Evolutionary conservation across 1,140 invertebrate genomes (phyloP), one percentile per base, ranked within the genome.

Genomic region (Trichoplusia ni): DNA sequence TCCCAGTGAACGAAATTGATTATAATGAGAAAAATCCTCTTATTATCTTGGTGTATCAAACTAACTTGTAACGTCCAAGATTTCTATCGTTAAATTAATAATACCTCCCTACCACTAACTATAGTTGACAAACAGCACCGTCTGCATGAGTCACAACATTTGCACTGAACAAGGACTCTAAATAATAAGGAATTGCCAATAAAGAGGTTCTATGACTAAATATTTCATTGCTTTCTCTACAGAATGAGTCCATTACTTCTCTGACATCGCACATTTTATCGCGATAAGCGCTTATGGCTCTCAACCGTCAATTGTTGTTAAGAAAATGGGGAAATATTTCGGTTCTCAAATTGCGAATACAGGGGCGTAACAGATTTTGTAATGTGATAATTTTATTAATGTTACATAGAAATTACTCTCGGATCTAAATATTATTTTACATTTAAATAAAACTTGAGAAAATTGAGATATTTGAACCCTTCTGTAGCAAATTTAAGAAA

Each of bases 241-340:
- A 38, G 9, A 38, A 58, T 8, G 38, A 42, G 13, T 29, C 56
- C 56, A 66, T 66, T 66, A 66, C 23, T 61, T 44, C 33, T 61
- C 35, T 61, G 64, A 66, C 47, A 9, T 44, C 16, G 64, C 64
- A 54, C 64, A 42, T 66, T 60, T 49, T 21, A 54, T 54, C 61
- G 25, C 31, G 62, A 64, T 64, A 56, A 56, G 40, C 29, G 42
- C 40, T 37, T 58, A 47, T 21, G 38, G 11, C 53, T 38, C 53
- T 58, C 53, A 58, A 58, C 44, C 42, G 53, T 31, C 49, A 29
- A 54, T 46, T 60, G 49, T 64, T 53, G 47, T 56, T 47, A 62
- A 64, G 64, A 71, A 73, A 73, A 71, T 68, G 46, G 66, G 59
- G 54, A 68, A 71, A 76, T 70, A 64, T 75, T 59, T 9, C n/a